Percentiles rank a stretch among this genome's conserved stretches.
Conservation (phyloP, 2,113 vertebrate genomes). For the Protobothrops mucrosquamatus region DNA sequence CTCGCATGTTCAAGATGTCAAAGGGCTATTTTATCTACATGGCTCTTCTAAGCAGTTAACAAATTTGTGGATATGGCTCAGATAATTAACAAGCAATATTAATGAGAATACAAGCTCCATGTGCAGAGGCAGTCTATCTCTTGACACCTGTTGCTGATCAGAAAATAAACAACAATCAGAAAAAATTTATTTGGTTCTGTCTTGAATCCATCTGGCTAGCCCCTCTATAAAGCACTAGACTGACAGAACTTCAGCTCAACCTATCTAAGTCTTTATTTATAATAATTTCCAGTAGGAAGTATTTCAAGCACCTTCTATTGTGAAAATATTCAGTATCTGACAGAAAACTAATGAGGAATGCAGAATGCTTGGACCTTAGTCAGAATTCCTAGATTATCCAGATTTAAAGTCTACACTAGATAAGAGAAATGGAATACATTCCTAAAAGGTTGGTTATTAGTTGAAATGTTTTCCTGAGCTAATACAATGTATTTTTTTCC, state of each 20-base stretch:
- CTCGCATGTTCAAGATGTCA: background rate
- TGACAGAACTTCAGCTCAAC: background rate
- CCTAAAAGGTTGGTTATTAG: constrained; percentile 15
- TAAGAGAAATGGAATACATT: constrained; percentile 37
- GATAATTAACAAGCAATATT: background rate
- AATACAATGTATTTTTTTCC: constrained; percentile 42
- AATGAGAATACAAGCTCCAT: background rate
- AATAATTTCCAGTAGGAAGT: background rate
- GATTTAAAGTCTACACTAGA: constrained; percentile 49
- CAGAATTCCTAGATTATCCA: background rate
- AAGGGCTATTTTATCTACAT: background rate
- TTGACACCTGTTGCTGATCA: background rate
- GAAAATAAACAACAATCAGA: background rate
- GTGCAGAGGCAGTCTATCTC: background rate
- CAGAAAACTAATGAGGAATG: background rate
- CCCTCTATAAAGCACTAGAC: background rate
- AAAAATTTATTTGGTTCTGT: background rate
- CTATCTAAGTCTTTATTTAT: background rate
- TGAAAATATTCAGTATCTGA: background rate
- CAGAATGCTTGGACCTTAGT: background rate
- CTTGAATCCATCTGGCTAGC: no score
- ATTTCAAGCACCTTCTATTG: background rate
- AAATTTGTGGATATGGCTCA: background rate
- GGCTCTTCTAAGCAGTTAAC: background rate
- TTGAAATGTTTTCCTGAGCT: constrained; percentile 34